Evolutionary conservation across 2,797 vertebrate species (phyloP).

Genomic region (Chelmon rostratus): DNA sequence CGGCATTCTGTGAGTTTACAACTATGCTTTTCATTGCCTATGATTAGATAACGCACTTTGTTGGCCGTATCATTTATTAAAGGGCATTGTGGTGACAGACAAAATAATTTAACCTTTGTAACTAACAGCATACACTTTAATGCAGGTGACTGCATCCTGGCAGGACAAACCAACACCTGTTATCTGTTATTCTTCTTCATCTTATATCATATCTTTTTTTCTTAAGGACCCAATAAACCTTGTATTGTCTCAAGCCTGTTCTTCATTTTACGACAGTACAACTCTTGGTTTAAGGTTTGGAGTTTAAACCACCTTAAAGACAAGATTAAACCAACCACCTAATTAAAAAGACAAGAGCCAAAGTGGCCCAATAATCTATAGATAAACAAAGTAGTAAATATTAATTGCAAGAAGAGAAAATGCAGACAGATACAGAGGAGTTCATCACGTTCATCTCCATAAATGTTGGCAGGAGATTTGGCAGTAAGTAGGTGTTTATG

Average conservation of each 20-base stretch:
- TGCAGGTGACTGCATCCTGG: background rate
- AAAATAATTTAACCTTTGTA: slow-evolving; percentile 41
- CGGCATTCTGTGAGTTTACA: background rate
- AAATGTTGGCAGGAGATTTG: background rate
- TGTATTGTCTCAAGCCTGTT: background rate
- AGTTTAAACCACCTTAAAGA: no score
- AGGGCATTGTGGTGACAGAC: background rate
- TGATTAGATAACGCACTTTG: slow-evolving; percentile 43
- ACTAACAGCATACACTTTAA: background rate
- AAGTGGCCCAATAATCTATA: background rate
- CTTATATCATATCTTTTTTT: no score
- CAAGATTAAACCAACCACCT: no score
- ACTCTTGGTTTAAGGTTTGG: background rate
- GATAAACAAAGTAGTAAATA: background rate
- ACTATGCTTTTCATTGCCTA: background rate
- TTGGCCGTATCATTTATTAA: slow-evolving; percentile 11
- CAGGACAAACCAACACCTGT: background rate
- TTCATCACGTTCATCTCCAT: background rate
- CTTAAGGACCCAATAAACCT: background rate
- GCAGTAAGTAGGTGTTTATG: background rate
- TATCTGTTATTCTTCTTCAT: slow-evolving; percentile 25
- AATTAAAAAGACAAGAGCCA: background rate
- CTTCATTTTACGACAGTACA: background rate
- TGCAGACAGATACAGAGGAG: background rate
- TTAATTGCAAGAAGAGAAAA: background rate